Evolutionary conservation across 2,888 invertebrate species (phyloP), one percentile per base, ranked within the genome.

Genomic region (Lasius fuliginosus): DNA sequence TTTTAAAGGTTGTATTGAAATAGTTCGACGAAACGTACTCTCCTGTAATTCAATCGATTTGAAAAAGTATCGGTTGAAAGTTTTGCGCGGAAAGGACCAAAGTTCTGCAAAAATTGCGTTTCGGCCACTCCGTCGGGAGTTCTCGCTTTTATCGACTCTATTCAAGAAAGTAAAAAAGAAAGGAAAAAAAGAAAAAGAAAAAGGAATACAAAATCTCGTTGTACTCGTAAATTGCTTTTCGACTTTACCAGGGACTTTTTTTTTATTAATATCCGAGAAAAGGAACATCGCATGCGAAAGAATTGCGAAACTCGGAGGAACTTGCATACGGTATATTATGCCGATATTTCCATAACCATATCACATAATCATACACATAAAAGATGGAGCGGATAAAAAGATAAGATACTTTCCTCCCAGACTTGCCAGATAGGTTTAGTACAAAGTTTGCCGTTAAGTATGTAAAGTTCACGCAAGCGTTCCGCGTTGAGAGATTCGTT

Each of bases 101-200:
- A 67, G 74, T 84, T 76, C 49, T n/a, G 62, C 27, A 60, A 62
- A 23, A 86, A 81, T 73, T 74, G 42, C 58, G 15, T 60, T 71
- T 56, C 71, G 53, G 40, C 56, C 68, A 79, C 60, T 86, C 67
- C 71, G 58, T 64, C 81, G 67, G 18, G 46, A 79, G 68, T 75
- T 87, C 71, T 81, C 74, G 79, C 79, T 81, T 81, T 81, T 81
- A 81, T 81, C 74, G 79, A 79, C 74, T 81, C 46, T 12, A 36
- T n/a, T 81, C 75, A 46, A 81, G 79, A 53, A 77, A 79, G 42
- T 27, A 42, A 67, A 82, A 30, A 36, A 58, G 58, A 46, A 75
- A 46, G 0, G 12, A 33, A 8, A 27, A 76, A 64, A 67, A 42
- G 11, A 23, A 77, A 12, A 4, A 36, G 58, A 79, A 67, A 46